These are phyloP conservation scores for Cryptus armator DNA, from an alignment of 2,888 invertebrate species.

Conservation along the genomic window DNA sequence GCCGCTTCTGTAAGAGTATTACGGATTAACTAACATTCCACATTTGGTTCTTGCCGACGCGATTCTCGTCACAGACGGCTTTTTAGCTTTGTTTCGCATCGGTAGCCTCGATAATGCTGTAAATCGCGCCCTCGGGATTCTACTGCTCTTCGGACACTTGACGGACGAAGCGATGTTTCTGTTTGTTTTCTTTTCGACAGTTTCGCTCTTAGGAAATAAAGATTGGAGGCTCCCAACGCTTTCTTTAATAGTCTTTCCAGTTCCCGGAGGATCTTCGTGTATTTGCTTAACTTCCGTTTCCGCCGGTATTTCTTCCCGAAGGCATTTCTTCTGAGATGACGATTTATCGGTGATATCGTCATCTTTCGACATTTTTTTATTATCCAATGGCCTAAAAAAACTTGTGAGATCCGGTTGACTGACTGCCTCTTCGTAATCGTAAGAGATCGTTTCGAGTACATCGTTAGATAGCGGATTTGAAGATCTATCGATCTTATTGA, in stretches of 20 bases:
- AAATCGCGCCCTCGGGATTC: slow-evolving; percentile 66
- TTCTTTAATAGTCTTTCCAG: background rate
- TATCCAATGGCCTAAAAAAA: slow-evolving; percentile 51
- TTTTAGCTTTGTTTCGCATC: slow-evolving; percentile 48
- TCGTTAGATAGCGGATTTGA: slow-evolving; percentile 23
- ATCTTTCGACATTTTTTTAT: slow-evolving; percentile 16
- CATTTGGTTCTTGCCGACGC: slow-evolving; percentile 49
- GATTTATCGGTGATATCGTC: background rate
- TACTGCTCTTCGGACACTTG: slow-evolving; percentile 55
- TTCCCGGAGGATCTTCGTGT: background rate
- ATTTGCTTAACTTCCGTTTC: slow-evolving; percentile 6
- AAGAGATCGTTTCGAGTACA: slow-evolving; percentile 58
- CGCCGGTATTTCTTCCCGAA: background rate
- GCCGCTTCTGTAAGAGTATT: slow-evolving; percentile 14
- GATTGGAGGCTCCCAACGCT: slow-evolving; percentile 16
- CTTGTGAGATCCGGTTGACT: slow-evolving; percentile 72
- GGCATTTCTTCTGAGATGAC: background rate
- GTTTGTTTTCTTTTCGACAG: slow-evolving; percentile 13
- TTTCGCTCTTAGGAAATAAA: slow-evolving; percentile 33
- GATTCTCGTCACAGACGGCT: slow-evolving; percentile 39
- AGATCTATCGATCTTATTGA: slow-evolving; percentile 36
- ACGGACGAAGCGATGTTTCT: slow-evolving; percentile 32
- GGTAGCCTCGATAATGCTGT: slow-evolving; percentile 48
- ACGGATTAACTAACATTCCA: slow-evolving; percentile 48
- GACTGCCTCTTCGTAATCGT: slow-evolving; percentile 73